Evolutionary conservation across 2,113 vertebrate genomes (phyloP).

Genomic region (pig (Sus scrofa)): T2T-Sscrofa CM000818.6:110751001-110751500

Average conservation of each 20-base stretch:
- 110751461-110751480: background rate
- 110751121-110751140: background rate
- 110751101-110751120: background rate
- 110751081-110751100: conserved; percentile 3
- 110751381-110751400: background rate
- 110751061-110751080: background rate
- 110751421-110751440: background rate
- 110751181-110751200: background rate
- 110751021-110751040: background rate
- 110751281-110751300: conserved; percentile 20
- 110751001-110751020: background rate
- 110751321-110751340: conserved; percentile 12
- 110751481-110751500: background rate
- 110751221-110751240: conserved; percentile 2
- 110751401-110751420: background rate
- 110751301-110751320: background rate
- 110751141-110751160: background rate
- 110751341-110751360: background rate
- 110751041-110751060: background rate
- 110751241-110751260: conserved; percentile 41
- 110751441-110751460: background rate
- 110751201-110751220: background rate
- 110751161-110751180: background rate
- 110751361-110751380: conserved; percentile 59
- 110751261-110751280: conserved; percentile 51